These are phyloP conservation scores for Piprites chloris DNA, from an alignment of 2,113 vertebrate genomes.

Conservation along the genomic window DNA sequence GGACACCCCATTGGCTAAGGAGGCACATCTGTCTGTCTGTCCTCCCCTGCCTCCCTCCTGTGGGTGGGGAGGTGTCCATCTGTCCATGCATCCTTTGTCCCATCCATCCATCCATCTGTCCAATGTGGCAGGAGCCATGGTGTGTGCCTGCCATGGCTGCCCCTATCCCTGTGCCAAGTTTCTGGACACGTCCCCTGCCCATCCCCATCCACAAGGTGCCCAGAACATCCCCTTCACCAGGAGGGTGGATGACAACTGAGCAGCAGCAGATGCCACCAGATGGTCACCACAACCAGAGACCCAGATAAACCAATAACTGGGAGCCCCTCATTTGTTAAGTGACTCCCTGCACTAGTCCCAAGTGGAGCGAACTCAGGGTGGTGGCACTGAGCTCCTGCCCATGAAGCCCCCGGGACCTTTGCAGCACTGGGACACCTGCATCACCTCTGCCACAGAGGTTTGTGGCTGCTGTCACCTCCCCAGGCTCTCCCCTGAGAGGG, in stretches of 20 bases:
- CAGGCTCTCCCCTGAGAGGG: neutral
- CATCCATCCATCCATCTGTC: neutral
- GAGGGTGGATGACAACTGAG: neutral
- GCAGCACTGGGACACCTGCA: neutral
- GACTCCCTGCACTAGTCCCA: neutral
- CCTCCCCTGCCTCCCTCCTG: neutral
- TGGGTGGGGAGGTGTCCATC: neutral
- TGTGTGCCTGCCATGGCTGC: neutral
- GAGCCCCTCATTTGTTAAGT: neutral
- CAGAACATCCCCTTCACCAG: neutral
- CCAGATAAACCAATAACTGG: rapidly evolving
- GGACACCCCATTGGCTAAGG: neutral
- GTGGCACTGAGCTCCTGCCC: neutral
- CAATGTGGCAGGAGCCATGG: rapidly evolving
- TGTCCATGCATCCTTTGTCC: rapidly evolving
- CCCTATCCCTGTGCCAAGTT: neutral
- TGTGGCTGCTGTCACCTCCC: neutral
- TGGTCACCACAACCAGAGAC: neutral
- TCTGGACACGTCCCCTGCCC: rapidly evolving
- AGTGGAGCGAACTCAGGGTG: rapidly evolving
- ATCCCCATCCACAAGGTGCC: neutral
- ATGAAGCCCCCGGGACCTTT: neutral
- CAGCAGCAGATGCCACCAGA: constrained; percentile 41
- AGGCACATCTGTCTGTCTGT: neutral
- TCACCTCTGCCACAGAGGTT: neutral